A percentile compares a stretch with the other conserved stretches of the same genome.
Conservation (phyloP, 2,888 invertebrate species). For the Standfussiana lucernea region DNA sequence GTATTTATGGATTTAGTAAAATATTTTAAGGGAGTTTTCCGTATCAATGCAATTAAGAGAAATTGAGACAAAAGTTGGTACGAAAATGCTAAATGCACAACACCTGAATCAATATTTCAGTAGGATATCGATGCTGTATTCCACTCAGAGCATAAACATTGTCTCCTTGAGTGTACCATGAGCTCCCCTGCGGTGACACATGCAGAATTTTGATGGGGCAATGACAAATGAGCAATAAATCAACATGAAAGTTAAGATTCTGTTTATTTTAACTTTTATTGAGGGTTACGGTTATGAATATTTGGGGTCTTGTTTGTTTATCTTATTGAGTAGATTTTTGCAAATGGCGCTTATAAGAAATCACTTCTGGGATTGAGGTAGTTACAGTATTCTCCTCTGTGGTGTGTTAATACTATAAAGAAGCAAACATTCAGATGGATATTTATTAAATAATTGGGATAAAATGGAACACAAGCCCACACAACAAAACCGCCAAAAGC, state of each 20-base stretch:
- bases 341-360: background rate
- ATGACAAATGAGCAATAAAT: conserved; percentile 71
- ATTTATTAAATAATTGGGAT: no score
- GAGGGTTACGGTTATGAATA: conserved; percentile 60
- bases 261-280: conserved; percentile 59
- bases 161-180: conserved; percentile 43
- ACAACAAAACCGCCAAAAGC: background rate
- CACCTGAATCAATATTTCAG: background rate
- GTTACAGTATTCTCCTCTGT: background rate
- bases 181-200: conserved; percentile 76
- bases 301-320: conserved; percentile 21
- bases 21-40: background rate
- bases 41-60: background rate
- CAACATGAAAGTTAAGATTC: conserved; percentile 65
- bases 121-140: background rate
- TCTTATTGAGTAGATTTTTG: background rate
- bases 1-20: background rate
- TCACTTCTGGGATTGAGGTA: background rate
- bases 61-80: background rate
- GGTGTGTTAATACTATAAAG: no score
- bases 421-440: no score
- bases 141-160: background rate
- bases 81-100: background rate
- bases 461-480: conserved; percentile 1
- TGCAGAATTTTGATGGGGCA: conserved; percentile 85